Conservation (phyloP, 1,140 invertebrate genomes). For the Lepidostoma basale region DNA sequence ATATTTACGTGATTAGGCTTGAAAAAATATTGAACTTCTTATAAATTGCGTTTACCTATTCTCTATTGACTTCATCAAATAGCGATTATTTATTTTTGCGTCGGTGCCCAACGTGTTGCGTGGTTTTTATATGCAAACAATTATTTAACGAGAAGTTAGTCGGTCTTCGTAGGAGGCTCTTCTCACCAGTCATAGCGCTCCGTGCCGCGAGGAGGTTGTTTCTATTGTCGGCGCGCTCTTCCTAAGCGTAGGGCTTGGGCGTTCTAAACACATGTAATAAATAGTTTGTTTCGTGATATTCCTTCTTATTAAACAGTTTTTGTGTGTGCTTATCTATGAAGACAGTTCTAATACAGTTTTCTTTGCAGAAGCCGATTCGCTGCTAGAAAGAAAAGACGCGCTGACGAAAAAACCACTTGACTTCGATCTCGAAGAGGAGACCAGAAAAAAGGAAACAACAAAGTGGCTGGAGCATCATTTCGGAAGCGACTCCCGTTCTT, state of each 20-base stretch:
- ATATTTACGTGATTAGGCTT: too few relatives aligned
- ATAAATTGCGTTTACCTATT: too few relatives aligned
- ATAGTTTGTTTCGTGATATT: neutral
- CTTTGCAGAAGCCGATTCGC: slow-evolving; percentile 52
- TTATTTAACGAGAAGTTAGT: slow-evolving; percentile 15
- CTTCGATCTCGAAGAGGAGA: slow-evolving; percentile 86
- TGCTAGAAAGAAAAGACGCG: slow-evolving; percentile 76
- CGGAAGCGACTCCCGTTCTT: slow-evolving; percentile 81
- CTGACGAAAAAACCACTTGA: slow-evolving; percentile 79
- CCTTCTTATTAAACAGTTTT: neutral
- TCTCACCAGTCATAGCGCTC: slow-evolving; percentile 43
- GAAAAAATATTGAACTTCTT: too few relatives aligned
- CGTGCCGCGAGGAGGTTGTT: slow-evolving; percentile 33
- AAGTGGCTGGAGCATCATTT: slow-evolving; percentile 91
- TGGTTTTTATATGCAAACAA: slow-evolving; percentile 39
- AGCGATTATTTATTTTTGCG: slow-evolving; percentile 18
- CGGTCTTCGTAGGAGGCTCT: slow-evolving; percentile 30
- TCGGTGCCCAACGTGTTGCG: slow-evolving; percentile 22
- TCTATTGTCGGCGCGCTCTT: neutral
- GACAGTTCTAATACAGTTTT: slow-evolving; percentile 11
- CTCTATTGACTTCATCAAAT: slow-evolving; percentile 15
- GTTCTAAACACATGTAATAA: neutral
- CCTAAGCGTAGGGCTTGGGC: neutral
- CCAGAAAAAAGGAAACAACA: slow-evolving; percentile 84
- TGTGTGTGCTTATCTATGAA: neutral